Evolutionary conservation across 2,888 invertebrate genomes (phyloP), one percentile per base, ranked within the genome.

Genomic region (Frankliniella fusca): DNA sequence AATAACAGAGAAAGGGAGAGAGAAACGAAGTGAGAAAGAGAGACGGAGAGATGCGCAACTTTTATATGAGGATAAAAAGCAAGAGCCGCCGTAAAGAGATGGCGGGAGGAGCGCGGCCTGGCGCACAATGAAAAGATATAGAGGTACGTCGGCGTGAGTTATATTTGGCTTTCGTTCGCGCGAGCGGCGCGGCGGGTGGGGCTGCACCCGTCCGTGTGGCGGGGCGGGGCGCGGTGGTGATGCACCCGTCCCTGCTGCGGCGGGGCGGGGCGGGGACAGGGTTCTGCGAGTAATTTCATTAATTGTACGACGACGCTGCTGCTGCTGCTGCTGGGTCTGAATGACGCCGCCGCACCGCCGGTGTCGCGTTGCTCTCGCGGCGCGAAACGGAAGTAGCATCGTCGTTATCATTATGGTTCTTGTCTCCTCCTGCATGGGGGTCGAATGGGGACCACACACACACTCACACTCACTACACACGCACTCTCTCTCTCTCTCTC

Each of bases 21-120:
- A 65, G 65, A 65, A n/a, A 65, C 10, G 2, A n/a, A 65, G 65
- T 20, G 65, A n/a, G 20, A n/a, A n/a, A 65, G 65, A n/a, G 65
- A n/a, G n/a, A 65, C 2, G 9, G 65, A n/a, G 65, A 65, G 20
- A 18, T n/a, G 65, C 65, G n/a, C 65, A n/a, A 65, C 65, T 65
- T 65, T 65, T 65, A 65, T 65, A 65, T 65, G 65, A 65, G 65
- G n/a, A 65, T 65, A 65, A 65, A 65, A 65, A 65, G 65, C 65
- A 65, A 65, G 65, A n/a, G 65, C 15, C 65, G 65, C n/a, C 65
- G 65, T n/a, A 54, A 54, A 54, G 54, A 54, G 54, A 65, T n/a
- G 65, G 65, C 65, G 65, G n/a, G 65, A 18, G 65, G 18, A 15
- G n/a, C 65, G 65, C 18, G 54, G 15, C 54, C 9, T n/a, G n/a